phyloP scores from a whole-genome alignment of 1,140 invertebrate genomes.

The Drosophila bifasciata region DNA sequence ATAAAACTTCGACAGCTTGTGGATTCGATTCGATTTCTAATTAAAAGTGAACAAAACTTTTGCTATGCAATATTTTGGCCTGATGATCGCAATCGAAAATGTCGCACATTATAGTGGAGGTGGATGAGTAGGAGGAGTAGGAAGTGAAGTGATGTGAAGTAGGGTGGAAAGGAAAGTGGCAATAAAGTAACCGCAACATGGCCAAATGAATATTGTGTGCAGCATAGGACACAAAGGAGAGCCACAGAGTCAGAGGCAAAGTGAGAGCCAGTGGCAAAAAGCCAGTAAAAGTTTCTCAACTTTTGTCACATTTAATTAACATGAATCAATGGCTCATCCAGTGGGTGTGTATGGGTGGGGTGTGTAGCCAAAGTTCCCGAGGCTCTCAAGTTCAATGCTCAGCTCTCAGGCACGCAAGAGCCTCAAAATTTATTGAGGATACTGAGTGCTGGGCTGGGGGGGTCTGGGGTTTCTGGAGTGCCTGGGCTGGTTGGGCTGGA shows the following conservation, averaged over 20 bases:
- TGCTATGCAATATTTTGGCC: conserved; percentile 29
- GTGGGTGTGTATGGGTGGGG: not conserved
- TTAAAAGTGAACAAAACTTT: conserved; percentile 72
- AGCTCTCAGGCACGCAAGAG: conserved; percentile 26
- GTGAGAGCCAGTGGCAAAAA: conserved; percentile 13
- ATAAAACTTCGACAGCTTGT: conserved; percentile 58
- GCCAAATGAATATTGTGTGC: conserved; percentile 54
- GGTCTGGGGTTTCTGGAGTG: too few relatives aligned
- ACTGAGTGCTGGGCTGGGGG: too few relatives aligned
- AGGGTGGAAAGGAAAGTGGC: conserved; percentile 1
- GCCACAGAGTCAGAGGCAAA: not conserved
- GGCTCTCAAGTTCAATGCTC: conserved; percentile 14
- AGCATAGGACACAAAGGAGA: conserved; percentile 29
- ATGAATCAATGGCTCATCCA: conserved; percentile 66
- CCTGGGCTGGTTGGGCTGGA: too few relatives aligned
- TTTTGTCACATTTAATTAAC: conserved; percentile 79
- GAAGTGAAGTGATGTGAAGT: not conserved
- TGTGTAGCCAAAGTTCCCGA: not conserved
- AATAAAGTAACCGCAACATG: conserved; percentile 44
- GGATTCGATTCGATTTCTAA: conserved; percentile 69
- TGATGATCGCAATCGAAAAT: conserved; percentile 68
- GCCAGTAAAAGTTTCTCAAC: conserved; percentile 50
- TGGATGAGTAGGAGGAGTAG: not conserved
- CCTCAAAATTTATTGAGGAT: conserved; percentile 55
- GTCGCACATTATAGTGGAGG: conserved; percentile 42